These are phyloP conservation scores for Orthosia gothica DNA, from an alignment of 2,888 invertebrate genomes.

Conservation along the genomic window DNA sequence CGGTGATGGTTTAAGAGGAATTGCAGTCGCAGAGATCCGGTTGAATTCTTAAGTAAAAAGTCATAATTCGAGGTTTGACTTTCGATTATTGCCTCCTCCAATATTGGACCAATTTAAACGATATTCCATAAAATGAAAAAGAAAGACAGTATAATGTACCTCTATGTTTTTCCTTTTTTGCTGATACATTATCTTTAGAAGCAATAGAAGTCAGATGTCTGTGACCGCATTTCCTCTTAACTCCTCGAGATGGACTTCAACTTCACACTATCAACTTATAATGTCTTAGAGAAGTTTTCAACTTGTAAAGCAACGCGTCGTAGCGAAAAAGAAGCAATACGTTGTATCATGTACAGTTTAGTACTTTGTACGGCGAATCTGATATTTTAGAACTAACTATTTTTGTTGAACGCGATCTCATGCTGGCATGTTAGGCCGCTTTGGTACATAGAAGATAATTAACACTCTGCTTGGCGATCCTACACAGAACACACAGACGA, in stretches of 20 bases:
- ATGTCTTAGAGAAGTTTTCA: not conserved
- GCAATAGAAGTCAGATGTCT: too few species aligned
- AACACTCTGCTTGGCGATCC: slow-evolving; percentile 22
- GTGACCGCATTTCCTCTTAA: too few species aligned
- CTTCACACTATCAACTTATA: not conserved
- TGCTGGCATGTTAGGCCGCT: slow-evolving; percentile 18
- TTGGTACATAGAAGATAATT: slow-evolving; percentile 20
- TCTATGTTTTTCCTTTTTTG: too few species aligned
- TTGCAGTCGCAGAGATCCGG: too few species aligned
- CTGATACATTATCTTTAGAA: too few species aligned
- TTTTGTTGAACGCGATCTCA: not conserved
- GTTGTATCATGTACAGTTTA: not conserved
- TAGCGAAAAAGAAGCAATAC: not conserved
- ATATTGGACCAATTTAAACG: too few species aligned
- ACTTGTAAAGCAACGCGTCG: not conserved
- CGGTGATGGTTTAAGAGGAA: too few species aligned
- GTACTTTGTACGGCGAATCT: slow-evolving; percentile 13
- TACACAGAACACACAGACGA: not conserved
- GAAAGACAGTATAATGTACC: too few species aligned
- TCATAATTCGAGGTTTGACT: too few species aligned
- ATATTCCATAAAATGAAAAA: too few species aligned
- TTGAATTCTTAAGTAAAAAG: too few species aligned
- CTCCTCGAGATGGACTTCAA: not conserved
- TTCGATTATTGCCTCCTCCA: too few species aligned
- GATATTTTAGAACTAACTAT: slow-evolving; percentile 1